These are phyloP conservation scores for Saccostrea echinata DNA, from an alignment of 1,140 invertebrate species.

Conservation along the genomic window DNA sequence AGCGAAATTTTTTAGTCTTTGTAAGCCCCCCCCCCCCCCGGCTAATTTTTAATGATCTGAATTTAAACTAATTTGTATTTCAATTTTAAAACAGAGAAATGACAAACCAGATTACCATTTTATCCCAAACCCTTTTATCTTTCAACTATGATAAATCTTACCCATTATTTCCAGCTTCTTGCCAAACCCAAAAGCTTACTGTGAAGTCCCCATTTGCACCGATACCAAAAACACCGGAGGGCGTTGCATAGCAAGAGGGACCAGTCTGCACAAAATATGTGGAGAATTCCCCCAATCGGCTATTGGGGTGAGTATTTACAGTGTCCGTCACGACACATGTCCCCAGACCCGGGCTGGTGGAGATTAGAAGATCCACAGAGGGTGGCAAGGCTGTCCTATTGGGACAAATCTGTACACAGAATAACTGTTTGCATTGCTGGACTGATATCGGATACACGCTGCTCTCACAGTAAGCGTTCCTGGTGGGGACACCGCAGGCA, in stretches of 20 bases:
- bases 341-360: conserved; percentile 62
- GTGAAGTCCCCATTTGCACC: conserved; percentile 71
- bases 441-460: conserved; percentile 66
- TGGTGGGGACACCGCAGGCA: conserved; percentile 72
- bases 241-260: conserved; percentile 68
- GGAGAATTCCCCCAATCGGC: conserved; percentile 58
- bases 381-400: conserved; percentile 58
- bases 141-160: conserved; percentile 50
- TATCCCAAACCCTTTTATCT: no score
- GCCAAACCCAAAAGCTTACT: conserved; percentile 75
- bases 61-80: no score
- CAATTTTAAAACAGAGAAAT: no score
- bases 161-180: conserved; percentile 64
- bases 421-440: conserved; percentile 67
- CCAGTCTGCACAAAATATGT: conserved; percentile 63
- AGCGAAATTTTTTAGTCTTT: no score
- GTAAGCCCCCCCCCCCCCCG: no score
- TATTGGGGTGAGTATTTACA: conserved; percentile 70
- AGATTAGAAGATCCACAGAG: conserved; percentile 57
- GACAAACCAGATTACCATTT: no score
- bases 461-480: conserved; percentile 75
- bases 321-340: conserved; percentile 72
- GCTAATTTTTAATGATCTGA: no score
- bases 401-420: conserved; percentile 75
- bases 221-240: conserved; percentile 57